A percentile compares a stretch with the other conserved stretches of the same genome.
These are phyloP conservation scores for Malurus splendens DNA, from an alignment of 2,797 vertebrate species.

Conservation along the genomic window DNA sequence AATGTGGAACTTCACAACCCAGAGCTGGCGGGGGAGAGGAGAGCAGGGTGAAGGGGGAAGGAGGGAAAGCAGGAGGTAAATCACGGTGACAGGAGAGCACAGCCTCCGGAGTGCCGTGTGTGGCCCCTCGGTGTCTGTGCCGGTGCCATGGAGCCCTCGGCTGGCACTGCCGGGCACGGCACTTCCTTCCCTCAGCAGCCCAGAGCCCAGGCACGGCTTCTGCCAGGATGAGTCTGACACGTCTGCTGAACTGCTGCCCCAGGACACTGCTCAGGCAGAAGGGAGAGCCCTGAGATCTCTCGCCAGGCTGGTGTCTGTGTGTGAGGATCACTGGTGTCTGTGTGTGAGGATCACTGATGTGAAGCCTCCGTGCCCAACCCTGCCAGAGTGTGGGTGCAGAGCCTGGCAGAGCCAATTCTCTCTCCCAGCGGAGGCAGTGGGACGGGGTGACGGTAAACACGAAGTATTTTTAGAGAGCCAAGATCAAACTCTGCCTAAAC, in stretches of 20 bases:
- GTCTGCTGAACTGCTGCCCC: background rate
- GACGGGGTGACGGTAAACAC: background rate
- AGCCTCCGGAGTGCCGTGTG: rapidly evolving
- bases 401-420: background rate
- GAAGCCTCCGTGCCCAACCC: background rate
- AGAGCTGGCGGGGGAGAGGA: background rate
- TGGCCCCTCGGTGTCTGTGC: background rate
- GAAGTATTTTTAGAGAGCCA: background rate
- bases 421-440: rapidly evolving
- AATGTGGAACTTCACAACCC: background rate
- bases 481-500: background rate
- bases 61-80: background rate
- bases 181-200: background rate
- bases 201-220: background rate
- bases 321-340: rapidly evolving
- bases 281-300: background rate
- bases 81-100: rapidly evolving
- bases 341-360: rapidly evolving
- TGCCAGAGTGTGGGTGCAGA: rapidly evolving
- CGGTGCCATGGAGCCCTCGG: rapidly evolving
- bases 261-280: background rate
- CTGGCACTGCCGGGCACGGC: rapidly evolving
- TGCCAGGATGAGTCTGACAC: background rate
- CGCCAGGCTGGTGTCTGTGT: background rate
- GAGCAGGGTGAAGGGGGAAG: background rate